These are phyloP conservation scores for Choloepus didactylus DNA, from an alignment of 2,797 vertebrate genomes.

Conservation along the genomic window DNA sequence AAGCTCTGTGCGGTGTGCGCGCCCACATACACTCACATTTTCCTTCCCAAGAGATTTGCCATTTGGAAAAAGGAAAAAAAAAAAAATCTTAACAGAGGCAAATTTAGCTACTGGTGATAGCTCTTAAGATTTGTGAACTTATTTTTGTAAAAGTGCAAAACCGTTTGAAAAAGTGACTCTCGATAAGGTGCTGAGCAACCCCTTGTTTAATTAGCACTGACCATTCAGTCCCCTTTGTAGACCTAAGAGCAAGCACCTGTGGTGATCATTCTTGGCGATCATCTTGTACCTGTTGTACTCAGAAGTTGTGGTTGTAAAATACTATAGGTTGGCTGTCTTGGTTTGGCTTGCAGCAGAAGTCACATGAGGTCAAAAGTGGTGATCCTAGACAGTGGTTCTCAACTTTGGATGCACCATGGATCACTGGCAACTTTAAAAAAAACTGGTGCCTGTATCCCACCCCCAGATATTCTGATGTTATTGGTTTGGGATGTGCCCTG, in stretches of 20 bases:
- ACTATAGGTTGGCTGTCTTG: not conserved
- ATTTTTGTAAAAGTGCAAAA: not conserved
- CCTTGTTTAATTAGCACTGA: not conserved
- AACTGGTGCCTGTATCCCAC: not conserved
- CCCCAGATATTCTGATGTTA: not conserved
- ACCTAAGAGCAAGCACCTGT: not conserved
- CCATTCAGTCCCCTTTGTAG: not conserved
- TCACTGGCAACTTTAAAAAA: not conserved
- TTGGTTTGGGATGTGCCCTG: conserved; percentile 13
- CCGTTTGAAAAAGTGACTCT: not conserved
- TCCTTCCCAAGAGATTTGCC: not conserved
- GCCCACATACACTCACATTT: not conserved
- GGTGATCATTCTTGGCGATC: not conserved
- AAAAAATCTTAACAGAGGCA: not conserved
- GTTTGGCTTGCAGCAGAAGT: not conserved
- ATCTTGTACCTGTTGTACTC: not conserved
- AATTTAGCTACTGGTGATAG: not conserved
- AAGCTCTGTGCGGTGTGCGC: not conserved
- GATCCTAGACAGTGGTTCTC: not conserved
- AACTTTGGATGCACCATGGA: not conserved
- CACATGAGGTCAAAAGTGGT: not conserved
- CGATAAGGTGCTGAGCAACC: not conserved
- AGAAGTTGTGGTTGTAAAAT: not conserved
- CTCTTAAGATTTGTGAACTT: conserved; percentile 31
- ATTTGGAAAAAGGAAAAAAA: not conserved